Conservation (phyloP, 2,888 invertebrate species). For the Caenorhabditis uteleia region DNA sequence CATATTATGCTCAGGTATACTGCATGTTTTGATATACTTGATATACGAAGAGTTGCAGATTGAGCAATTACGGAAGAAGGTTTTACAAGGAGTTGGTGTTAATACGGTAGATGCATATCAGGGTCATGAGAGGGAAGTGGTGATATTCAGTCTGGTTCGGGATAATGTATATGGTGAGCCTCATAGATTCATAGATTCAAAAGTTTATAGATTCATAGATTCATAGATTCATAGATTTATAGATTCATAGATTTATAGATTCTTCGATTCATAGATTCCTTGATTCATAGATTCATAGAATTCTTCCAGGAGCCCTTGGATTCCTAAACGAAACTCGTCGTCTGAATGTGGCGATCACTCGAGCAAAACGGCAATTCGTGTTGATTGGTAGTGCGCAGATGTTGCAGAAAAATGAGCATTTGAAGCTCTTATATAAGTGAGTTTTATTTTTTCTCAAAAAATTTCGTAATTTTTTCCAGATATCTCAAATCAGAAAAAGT, state of each 20-base stretch:
- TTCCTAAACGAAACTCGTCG: slow-evolving; percentile 40
- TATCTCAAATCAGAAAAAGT: too few species aligned
- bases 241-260: too few species aligned
- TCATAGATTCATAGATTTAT: too few species aligned
- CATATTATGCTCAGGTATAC: slow-evolving; percentile 48
- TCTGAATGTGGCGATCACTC: slow-evolving; percentile 47
- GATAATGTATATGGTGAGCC: slow-evolving; percentile 41
- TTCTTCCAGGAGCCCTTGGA: slow-evolving; percentile 26
- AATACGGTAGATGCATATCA: slow-evolving; percentile 48
- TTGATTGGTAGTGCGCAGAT: slow-evolving; percentile 32
- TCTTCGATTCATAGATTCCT: too few species aligned
- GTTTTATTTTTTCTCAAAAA: too few species aligned
- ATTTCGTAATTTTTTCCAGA: too few species aligned
- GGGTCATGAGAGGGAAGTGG: slow-evolving; percentile 52
- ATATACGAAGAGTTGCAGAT: slow-evolving; percentile 3
- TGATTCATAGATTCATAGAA: too few species aligned
- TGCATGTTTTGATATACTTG: too few species aligned
- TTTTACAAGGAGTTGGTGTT: slow-evolving; percentile 16
- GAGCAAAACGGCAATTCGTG: slow-evolving; percentile 46
- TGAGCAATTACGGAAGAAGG: slow-evolving; percentile 4
- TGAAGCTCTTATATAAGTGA: slow-evolving; percentile 14
- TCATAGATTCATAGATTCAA: too few species aligned
- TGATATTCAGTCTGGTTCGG: slow-evolving; percentile 51
- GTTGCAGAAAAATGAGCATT: slow-evolving; percentile 14
- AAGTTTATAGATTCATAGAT: too few species aligned